These are phyloP conservation scores for Parauchenoglanis ngamensis DNA, from an alignment of 2,797 vertebrate genomes.

Conservation along the genomic window DNA sequence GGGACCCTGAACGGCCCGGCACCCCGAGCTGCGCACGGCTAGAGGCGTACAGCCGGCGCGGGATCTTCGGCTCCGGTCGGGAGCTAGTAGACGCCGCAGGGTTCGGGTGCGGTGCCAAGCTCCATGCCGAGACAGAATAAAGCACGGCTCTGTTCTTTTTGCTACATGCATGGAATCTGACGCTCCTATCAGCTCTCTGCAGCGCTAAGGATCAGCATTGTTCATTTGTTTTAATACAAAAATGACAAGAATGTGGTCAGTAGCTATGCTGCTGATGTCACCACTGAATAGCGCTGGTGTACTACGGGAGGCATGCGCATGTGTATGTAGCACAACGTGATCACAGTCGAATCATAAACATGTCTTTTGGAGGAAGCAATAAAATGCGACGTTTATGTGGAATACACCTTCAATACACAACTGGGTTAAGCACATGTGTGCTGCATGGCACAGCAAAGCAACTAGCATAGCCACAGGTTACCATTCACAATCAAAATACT, in stretches of 20 bases:
- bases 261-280: conserved; percentile 32
- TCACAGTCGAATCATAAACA: not conserved
- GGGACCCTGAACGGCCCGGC: conserved; percentile 39
- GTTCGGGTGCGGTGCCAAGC: conserved; percentile 81
- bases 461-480: not conserved
- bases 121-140: conserved; percentile 74
- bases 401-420: not conserved
- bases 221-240: conserved; percentile 71
- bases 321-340: too few species aligned
- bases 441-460: conserved; percentile 1
- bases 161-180: conserved; percentile 68
- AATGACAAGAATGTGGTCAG: conserved; percentile 62
- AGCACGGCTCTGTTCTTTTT: conserved; percentile 73
- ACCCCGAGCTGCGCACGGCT: conserved; percentile 22
- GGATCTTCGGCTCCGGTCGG: conserved; percentile 51
- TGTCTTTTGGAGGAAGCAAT: not conserved
- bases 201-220: conserved; percentile 74
- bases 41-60: conserved; percentile 9
- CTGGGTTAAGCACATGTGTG: not conserved
- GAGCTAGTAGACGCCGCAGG: conserved; percentile 60
- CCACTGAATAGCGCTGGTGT: not conserved
- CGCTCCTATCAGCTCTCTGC: conserved; percentile 70
- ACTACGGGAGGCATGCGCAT: not conserved
- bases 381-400: not conserved
- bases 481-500: not conserved